Evolutionary conservation across 2,797 vertebrate genomes (phyloP).

Genomic region (Leucoraja ocellata): DNA sequence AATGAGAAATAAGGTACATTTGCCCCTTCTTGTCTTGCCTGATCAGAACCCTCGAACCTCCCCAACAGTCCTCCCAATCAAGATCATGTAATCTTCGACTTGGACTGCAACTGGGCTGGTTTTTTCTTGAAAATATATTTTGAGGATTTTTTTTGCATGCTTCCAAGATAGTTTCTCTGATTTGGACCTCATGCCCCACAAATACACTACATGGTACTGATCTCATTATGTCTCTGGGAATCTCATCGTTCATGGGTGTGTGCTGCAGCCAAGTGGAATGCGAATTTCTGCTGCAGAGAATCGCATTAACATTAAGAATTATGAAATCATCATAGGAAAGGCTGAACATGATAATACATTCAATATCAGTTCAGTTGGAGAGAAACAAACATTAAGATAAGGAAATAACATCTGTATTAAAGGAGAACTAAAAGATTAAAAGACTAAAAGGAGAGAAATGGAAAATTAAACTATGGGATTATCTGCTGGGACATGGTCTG

Average conservation of each 20-base stretch:
- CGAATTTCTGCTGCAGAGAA: neutral
- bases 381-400: conserved; percentile 33
- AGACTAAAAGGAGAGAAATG: neutral
- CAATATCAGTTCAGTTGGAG: conserved; percentile 39
- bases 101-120: neutral
- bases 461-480: too few species aligned
- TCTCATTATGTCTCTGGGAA: neutral
- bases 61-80: neutral
- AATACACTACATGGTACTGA: neutral
- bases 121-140: neutral
- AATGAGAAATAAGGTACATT: neutral
- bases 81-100: neutral
- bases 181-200: neutral
- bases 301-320: too few species aligned
- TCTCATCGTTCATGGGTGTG: neutral
- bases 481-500: too few species aligned
- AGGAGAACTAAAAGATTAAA: conserved; percentile 31
- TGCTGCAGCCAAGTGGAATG: neutral
- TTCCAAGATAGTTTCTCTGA: neutral
- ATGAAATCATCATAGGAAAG: too few species aligned
- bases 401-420: conserved; percentile 5
- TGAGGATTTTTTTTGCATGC: neutral
- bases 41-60: too few species aligned
- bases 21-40: neutral
- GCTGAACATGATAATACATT: conserved; percentile 31